A percentile compares a stretch with the other conserved stretches of the same genome.
phyloP scores from a whole-genome alignment of 2,888 invertebrate species.

The Hydraecia micacea region DNA sequence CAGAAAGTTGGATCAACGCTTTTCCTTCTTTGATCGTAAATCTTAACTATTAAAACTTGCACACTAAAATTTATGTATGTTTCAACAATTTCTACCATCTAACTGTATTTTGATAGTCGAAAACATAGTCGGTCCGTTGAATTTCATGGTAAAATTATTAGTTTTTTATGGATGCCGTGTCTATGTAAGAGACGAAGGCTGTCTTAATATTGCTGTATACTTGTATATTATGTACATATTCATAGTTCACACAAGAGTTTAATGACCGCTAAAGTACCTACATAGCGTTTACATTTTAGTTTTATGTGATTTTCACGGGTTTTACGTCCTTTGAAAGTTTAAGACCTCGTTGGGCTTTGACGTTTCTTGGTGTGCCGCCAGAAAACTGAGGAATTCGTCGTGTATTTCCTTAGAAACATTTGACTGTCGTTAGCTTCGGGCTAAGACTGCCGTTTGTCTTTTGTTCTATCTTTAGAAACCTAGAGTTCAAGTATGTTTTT shows the following conservation, averaged over 20 bases:
- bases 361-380: slow-evolving; percentile 25
- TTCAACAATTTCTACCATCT: slow-evolving; percentile 26
- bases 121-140: slow-evolving; percentile 32
- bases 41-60: slow-evolving; percentile 23
- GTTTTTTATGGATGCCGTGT: slow-evolving; percentile 43
- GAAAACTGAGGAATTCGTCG: slow-evolving; percentile 1
- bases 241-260: slow-evolving; percentile 42
- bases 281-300: slow-evolving; percentile 25
- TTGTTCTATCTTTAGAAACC: neutral
- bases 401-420: neutral
- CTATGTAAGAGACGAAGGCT: slow-evolving; percentile 27
- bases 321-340: slow-evolving; percentile 28
- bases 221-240: slow-evolving; percentile 28
- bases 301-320: slow-evolving; percentile 39
- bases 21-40: neutral
- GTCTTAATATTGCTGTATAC: slow-evolving; percentile 23
- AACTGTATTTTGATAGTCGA: slow-evolving; percentile 46
- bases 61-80: slow-evolving; percentile 7
- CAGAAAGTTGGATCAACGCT: neutral
- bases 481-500: neutral
- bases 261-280: slow-evolving; percentile 37
- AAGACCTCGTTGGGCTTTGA: slow-evolving; percentile 4
- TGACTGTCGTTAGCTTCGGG: neutral
- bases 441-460: neutral
- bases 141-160: slow-evolving; percentile 40